Percentiles rank a stretch among this genome's conserved stretches.
Evolutionary conservation across 2,888 invertebrate genomes (phyloP).

Genomic region (Colletes collaris): DNA sequence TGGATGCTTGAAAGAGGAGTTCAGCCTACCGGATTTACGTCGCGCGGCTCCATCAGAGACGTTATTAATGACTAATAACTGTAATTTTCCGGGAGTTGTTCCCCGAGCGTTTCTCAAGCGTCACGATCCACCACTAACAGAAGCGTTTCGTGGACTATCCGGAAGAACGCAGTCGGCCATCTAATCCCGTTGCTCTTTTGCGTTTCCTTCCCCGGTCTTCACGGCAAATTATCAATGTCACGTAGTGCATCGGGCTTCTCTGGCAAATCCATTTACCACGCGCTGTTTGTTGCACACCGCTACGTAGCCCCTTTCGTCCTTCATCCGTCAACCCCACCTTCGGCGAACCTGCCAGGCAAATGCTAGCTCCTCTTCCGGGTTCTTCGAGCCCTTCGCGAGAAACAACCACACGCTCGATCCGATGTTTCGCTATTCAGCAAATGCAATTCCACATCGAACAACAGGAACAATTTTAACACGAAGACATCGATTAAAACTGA

Average conservation of each 20-base stretch:
- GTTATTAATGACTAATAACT: constrained; percentile 39
- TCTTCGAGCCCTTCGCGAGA: constrained; percentile 1
- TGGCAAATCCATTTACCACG: constrained; percentile 54
- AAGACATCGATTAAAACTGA: too few species aligned
- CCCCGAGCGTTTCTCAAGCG: constrained; percentile 19
- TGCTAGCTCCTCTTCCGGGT: constrained; percentile 2
- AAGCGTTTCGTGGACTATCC: constrained; percentile 29
- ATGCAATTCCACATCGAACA: too few species aligned
- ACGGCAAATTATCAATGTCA: constrained; percentile 61
- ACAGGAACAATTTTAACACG: too few species aligned
- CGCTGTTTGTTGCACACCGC: constrained; percentile 38
- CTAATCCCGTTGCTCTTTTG: constrained; percentile 50
- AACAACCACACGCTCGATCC: neutral
- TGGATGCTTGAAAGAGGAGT: neutral
- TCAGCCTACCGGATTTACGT: neutral
- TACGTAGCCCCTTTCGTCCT: constrained; percentile 10
- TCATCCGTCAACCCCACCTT: constrained; percentile 2
- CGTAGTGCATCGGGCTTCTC: constrained; percentile 39
- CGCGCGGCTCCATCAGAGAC: constrained; percentile 4
- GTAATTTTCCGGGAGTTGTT: constrained; percentile 26
- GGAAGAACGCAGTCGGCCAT: constrained; percentile 45
- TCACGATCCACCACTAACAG: constrained; percentile 33
- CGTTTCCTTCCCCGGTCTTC: constrained; percentile 53
- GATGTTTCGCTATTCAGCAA: too few species aligned
- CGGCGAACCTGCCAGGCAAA: constrained; percentile 19